These are phyloP conservation scores for Uloborus plumipes DNA, from an alignment of 2,888 invertebrate genomes.

Conservation along the genomic window DNA sequence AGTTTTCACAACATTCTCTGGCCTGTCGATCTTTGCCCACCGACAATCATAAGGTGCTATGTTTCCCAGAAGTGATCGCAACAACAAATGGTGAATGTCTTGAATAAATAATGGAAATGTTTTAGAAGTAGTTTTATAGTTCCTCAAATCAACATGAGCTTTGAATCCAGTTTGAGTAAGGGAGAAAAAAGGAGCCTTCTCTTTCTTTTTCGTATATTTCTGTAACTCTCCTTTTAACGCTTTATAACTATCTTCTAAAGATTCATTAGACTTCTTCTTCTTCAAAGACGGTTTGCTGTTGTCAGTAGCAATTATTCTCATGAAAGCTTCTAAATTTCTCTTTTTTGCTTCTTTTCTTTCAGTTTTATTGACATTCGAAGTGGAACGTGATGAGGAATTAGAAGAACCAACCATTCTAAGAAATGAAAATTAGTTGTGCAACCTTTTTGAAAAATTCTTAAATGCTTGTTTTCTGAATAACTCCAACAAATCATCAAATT, in stretches of 20 bases:
- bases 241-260: conserved; percentile 26
- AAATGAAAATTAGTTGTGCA: too few relatives aligned
- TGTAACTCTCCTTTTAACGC: conserved; percentile 35
- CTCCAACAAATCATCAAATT: too few relatives aligned
- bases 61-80: conserved; percentile 81
- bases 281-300: background rate
- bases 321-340: conserved; percentile 61
- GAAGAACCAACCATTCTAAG: too few relatives aligned
- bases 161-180: conserved; percentile 41
- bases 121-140: too few relatives aligned
- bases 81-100: conserved; percentile 85
- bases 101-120: conserved; percentile 80
- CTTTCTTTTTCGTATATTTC: conserved; percentile 24
- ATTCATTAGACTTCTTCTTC: conserved; percentile 16
- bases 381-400: background rate
- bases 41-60: conserved; percentile 78
- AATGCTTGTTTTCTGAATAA: too few relatives aligned
- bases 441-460: too few relatives aligned
- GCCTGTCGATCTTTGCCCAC: conserved; percentile 86
- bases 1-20: conserved; percentile 76
- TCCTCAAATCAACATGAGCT: conserved; percentile 45
- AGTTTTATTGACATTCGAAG: conserved; percentile 22
- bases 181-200: conserved; percentile 26
- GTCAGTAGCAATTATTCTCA: conserved; percentile 38
- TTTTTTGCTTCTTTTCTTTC: conserved; percentile 41